Base-by-base conservation (phyloP, 2,113 vertebrate species). In the Hylia prasina region DNA sequence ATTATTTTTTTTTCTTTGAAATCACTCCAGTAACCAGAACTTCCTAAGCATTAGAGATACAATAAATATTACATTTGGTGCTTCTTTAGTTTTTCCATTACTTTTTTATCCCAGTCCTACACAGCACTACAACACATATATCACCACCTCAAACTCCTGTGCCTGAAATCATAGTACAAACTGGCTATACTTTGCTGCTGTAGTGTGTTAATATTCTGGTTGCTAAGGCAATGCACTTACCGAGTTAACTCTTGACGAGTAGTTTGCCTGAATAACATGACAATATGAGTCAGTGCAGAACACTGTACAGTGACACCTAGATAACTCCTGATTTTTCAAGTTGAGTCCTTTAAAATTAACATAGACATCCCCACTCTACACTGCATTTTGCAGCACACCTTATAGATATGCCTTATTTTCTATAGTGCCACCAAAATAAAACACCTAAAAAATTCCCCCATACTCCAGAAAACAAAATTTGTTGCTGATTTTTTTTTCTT, bases 171-270 rank as follows among this genome's bases (percentile, higher is more conserved):
- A 48, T 64, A 72, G 40, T 48, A 51, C 19, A 76, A 89, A 4
- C 60, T 79, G 66, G 70, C 40, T 85, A 28, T 56, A 54, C 40
- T 91, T 79, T 56, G 24, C 71, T 87, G 37, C 53, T 82, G 75
- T 47, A 68, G 30, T 53, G 80, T 68, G 73, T 82, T 82, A 85
- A 95, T 90, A n/a, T 84, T 87, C 72, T 73, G 66, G 90, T 96
- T 95, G 87, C 87, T 90, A 91, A 64, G 85, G 95, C 11, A 4
- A 90, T 82, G 75, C 31, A 31, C 50, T 85, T 94, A 87, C 3
- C 1, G 6, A 82, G 78, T 90, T 96, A 93, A 80, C 53, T 85
- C 57, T 85, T 84, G 48, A 48, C 0, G 0, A 82, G 65, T n/a
- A 56, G 61, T 69, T 95, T 90, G 53, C 66, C 75, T 71, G 76